Evolutionary conservation across 2,888 invertebrate genomes (phyloP), one percentile per base, ranked within the genome.

Genomic region (Bombylius discolor): DNA sequence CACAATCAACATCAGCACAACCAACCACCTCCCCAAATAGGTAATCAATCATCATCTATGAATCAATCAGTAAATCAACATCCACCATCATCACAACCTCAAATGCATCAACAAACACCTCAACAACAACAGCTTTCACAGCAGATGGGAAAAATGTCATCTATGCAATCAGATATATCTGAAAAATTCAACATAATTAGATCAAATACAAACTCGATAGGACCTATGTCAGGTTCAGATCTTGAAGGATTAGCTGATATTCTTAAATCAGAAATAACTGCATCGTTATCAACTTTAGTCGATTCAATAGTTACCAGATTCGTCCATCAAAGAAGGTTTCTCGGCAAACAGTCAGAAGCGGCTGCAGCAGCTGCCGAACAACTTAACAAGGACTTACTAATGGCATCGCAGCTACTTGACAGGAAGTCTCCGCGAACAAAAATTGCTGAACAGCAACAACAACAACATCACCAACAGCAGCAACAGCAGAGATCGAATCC

Each of bases 221-320:
- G 80, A 54, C 80, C 84, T 47, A 81, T 83, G 64, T 82, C 85
- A 3, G 87, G 86, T 13, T 81, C 87, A 5, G 94, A 94, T 67
- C 77, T 94, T 8, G 90, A 93, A 70, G 87, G 88, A 54, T 78
- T 97, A 52, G 91, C 93, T n/a, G 91, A 93, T 67, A 84, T 88
- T 55, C 79, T 97, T 6, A 96, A 96, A 76, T 84, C 83, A 53
- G 95, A 96, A 77, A 87, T 96, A 62, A 85, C 88, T 33, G 82
- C 88, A 45, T 89, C 89, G 2, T 75, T 96, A 49, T 84, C 87
- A 23, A 87, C 84, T 63, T 78, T 93, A 49, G 88, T 96, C 63
- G 95, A 96, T 72, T 88, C 89, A 31, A 88, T 94, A 59, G 82
- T 95, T 59, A 84, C 88, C 36, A 81, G 89, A 64, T 92, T 89